A percentile compares a stretch with the other conserved stretches of the same genome.
Conservation (phyloP, 92 coral and sea anemone genomes). For the Siderastrea radians region DNA sequence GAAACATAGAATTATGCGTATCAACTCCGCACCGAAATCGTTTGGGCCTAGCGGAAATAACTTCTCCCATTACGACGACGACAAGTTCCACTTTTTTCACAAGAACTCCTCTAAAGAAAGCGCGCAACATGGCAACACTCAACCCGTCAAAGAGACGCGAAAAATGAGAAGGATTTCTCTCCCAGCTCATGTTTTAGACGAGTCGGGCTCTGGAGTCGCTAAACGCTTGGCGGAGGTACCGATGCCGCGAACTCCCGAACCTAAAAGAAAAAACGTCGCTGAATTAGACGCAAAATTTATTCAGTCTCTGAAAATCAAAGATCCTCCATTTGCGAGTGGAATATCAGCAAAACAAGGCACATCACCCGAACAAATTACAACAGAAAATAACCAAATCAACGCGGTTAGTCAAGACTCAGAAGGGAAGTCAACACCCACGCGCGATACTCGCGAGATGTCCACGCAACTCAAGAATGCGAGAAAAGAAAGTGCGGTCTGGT, state of each 20-base stretch:
- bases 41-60: conserved; percentile 48
- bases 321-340: background rate
- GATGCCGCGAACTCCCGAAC: conserved; percentile 13
- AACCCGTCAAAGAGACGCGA: conserved; percentile 28
- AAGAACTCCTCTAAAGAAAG: background rate
- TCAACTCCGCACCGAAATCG: conserved; percentile 87
- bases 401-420: background rate
- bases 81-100: conserved; percentile 10
- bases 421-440: background rate
- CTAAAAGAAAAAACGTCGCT: conserved; percentile 7
- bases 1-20: conserved; percentile 68
- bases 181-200: conserved; percentile 37
- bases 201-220: background rate
- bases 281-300: conserved; percentile 26
- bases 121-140: conserved; percentile 3
- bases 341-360: background rate
- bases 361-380: background rate
- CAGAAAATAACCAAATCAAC: background rate
- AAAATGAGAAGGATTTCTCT: conserved; percentile 46
- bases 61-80: background rate
- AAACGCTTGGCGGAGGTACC: background rate
- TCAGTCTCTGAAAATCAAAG: conserved; percentile 27
- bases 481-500: conserved; percentile 12
- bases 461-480: conserved; percentile 25
- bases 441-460: conserved; percentile 34